phyloP scores from a whole-genome alignment of 2,113 vertebrate species.

The Erythrocebus patas region DNA sequence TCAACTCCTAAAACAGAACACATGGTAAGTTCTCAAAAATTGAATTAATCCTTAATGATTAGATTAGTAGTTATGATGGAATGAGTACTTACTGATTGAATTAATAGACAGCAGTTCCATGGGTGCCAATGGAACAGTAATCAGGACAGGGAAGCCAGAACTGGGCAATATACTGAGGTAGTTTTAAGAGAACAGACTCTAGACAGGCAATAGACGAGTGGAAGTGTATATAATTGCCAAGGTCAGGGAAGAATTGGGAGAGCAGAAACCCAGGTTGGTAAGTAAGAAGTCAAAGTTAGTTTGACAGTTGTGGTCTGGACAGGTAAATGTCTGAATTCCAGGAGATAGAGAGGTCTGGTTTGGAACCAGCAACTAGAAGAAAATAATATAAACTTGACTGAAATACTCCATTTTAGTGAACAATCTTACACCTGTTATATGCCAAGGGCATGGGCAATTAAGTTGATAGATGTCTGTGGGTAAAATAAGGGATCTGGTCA shows the following conservation, averaged over 20 bases:
- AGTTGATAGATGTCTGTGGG: not conserved
- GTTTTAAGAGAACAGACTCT: not conserved
- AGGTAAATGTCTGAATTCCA: not conserved
- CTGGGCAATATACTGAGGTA: not conserved
- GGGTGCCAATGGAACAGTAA: not conserved
- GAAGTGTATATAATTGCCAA: not conserved
- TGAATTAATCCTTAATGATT: not conserved
- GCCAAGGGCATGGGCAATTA: not conserved
- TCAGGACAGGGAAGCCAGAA: not conserved
- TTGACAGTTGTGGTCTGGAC: not conserved
- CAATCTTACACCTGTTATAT: not conserved
- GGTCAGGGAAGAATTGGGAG: not conserved
- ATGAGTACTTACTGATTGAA: not conserved
- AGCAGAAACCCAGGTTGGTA: not conserved
- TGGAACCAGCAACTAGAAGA: not conserved
- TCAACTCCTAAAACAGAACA: not conserved
- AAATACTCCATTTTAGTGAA: not conserved
- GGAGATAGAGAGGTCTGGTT: not conserved
- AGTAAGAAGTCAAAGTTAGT: not conserved
- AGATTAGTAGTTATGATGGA: not conserved
- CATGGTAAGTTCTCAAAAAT: not conserved
- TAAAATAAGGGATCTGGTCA: not conserved
- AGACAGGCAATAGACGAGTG: not conserved
- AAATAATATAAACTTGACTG: not conserved
- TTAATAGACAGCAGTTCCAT: not conserved